Conservation (phyloP, 2,888 invertebrate species). For the Bellardia pandia region DNA sequence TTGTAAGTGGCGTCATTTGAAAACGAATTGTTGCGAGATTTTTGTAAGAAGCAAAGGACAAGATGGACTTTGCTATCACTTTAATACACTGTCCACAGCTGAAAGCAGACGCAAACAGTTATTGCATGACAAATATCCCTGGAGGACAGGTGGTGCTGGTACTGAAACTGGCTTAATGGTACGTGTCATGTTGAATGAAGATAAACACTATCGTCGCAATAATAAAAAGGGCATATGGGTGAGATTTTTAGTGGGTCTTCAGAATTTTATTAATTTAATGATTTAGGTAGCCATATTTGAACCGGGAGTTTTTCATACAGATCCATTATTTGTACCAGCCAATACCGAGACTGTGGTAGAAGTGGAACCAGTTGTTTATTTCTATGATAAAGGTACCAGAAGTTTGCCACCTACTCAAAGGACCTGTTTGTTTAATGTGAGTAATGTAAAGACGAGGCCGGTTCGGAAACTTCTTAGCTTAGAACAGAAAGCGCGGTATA, state of each 20-base stretch:
- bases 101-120: constrained; percentile 76
- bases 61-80: constrained; percentile 84
- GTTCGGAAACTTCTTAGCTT: no score
- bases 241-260: neutral
- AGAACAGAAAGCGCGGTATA: no score
- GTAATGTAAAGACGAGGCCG: constrained; percentile 35
- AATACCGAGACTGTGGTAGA: constrained; percentile 79
- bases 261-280: neutral
- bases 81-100: constrained; percentile 83
- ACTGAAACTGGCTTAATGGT: constrained; percentile 77
- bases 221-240: constrained; percentile 79
- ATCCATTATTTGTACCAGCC: constrained; percentile 77
- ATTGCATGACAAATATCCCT: constrained; percentile 78
- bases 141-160: constrained; percentile 78
- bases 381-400: constrained; percentile 80
- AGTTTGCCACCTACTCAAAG: constrained; percentile 77
- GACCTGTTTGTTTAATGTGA: constrained; percentile 80
- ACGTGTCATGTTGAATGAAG: constrained; percentile 77
- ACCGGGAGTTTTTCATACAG: constrained; percentile 79
- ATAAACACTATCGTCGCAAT: constrained; percentile 76
- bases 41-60: constrained; percentile 84
- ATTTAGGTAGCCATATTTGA: constrained; percentile 79
- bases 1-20: constrained; percentile 84
- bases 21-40: constrained; percentile 84
- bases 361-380: constrained; percentile 80